phyloP scores from a whole-genome alignment of 2,113 vertebrate species.

The Trichechus manatus region DNA sequence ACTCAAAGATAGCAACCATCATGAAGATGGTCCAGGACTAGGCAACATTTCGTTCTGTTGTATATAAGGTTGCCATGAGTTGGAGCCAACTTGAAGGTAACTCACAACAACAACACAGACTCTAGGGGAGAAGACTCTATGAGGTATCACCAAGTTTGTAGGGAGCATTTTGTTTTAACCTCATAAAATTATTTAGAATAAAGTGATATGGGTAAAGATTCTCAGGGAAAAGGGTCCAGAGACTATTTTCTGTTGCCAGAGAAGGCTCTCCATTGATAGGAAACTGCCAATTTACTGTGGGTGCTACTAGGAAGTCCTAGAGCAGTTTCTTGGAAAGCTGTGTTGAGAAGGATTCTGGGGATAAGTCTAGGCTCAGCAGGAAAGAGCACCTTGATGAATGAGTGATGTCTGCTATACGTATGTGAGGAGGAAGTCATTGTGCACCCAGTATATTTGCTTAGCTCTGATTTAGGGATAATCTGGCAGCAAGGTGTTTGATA shows the following conservation, averaged over 20 bases:
- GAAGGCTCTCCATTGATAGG: background rate
- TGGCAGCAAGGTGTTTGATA: background rate
- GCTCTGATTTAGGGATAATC: background rate
- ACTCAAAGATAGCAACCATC: background rate
- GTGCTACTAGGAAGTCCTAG: background rate
- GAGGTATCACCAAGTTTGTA: background rate
- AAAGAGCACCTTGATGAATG: background rate
- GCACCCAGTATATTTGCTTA: background rate
- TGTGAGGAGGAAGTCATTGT: background rate
- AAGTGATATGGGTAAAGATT: background rate
- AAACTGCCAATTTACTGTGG: background rate
- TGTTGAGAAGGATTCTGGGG: background rate
- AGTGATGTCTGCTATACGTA: background rate
- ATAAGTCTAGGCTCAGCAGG: background rate
- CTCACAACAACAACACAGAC: too few species aligned
- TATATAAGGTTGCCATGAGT: too few species aligned
- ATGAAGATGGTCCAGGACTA: background rate
- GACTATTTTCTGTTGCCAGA: background rate
- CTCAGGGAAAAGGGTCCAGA: background rate
- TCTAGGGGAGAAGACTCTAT: background rate
- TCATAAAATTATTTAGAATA: background rate
- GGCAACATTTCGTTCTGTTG: too few species aligned
- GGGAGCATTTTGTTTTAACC: background rate
- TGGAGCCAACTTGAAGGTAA: too few species aligned
- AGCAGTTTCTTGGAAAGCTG: background rate